Base-by-base conservation (phyloP, 2,797 vertebrate species). In the Sebastes oblongus region DNA sequence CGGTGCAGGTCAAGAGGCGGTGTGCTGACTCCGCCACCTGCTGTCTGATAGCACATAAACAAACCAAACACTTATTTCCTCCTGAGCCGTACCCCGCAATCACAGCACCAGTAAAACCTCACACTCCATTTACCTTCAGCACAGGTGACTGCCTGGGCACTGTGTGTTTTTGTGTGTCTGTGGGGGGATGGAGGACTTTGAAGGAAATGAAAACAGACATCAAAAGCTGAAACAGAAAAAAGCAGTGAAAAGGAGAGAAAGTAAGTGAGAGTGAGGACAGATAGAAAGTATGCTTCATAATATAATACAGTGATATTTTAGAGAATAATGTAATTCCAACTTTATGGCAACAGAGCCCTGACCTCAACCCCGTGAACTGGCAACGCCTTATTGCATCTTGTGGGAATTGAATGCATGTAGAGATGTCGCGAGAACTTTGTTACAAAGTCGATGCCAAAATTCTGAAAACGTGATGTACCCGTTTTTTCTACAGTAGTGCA, bases 61-160 rank as follows among this genome's bases (percentile, higher is more conserved):
- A 93, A 91, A 94, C 85, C 80, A 81, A 91, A 91, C 90, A 88
- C 90, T 91, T 89, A 86, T 89, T 93, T 94, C 87, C 92, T 94
- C 90, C 90, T 61, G 92, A 92, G 91, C 93, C 59, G 85, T 91
- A 95, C 93, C 94, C 95, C 52, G 50, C 93, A 96, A 96, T 96
- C 94, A 95, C 80, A 62, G 86, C 87, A 6, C 71, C 88, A 85
- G 93, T 93, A 94, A 95, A 95, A 96, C 85, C 91, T 92, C 90
- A 94, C 93, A 94, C 94, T 95, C 95, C 92, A 95, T 95, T 96
- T 95, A 93, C 90, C 93, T 93, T 94, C 83, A 86, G 92, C 67
- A 83, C 94, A 93, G 94, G 94, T 95, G 93, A 94, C 87, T 90
- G 90, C 65, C 79, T 89, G 91, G 88, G 84, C 87, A 73, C 34